A percentile compares a stretch with the other conserved stretches of the same genome.
Conservation (phyloP, 2,113 vertebrate genomes). For the Dicerorhinus sumatrensis region DNA sequence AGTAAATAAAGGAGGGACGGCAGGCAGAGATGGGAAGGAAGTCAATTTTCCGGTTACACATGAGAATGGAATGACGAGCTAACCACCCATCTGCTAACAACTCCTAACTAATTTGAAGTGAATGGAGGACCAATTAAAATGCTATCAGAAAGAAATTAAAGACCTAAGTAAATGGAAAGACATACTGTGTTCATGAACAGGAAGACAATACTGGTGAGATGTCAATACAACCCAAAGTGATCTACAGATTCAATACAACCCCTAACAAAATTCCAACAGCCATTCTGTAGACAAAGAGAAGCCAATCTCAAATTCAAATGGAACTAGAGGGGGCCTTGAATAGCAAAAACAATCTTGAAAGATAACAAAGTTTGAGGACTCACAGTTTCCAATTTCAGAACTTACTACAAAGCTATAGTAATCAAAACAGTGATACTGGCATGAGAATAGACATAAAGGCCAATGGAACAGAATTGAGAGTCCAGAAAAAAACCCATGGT, state of each 20-base stretch:
- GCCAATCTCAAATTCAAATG: not conserved
- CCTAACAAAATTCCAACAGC: conserved; percentile 32
- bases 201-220: not conserved
- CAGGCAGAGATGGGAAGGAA: not conserved
- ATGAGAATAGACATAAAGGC: not conserved
- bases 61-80: not conserved
- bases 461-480: not conserved
- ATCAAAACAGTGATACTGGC: not conserved
- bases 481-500: not conserved
- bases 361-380: not conserved
- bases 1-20: not conserved
- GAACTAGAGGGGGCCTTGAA: not conserved
- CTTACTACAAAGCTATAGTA: not conserved
- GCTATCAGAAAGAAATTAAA: conserved; percentile 17
- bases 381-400: not conserved
- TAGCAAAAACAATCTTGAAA: conserved; percentile 31
- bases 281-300: not conserved
- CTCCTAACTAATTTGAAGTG: not conserved
- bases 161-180: conserved; percentile 24
- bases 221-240: not conserved
- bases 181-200: not conserved
- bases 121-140: not conserved
- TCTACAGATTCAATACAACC: not conserved
- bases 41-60: not conserved
- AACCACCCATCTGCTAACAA: not conserved